These are phyloP conservation scores for Eleutherodactylus coqui DNA, from an alignment of 2,797 vertebrate genomes.

Conservation along the genomic window DNA sequence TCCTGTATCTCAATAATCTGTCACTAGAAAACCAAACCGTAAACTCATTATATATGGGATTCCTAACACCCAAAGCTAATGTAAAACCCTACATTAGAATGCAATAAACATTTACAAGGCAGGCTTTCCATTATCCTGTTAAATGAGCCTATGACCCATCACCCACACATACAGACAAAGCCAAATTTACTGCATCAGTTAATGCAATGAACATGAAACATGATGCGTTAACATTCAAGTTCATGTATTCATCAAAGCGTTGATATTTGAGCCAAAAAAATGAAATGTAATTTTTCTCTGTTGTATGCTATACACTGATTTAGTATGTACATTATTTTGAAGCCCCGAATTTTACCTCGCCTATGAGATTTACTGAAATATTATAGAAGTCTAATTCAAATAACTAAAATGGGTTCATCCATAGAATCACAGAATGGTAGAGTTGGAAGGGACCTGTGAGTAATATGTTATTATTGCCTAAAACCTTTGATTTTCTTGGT, in stretches of 20 bases:
- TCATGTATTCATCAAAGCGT: conserved; percentile 10
- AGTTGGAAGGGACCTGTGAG: too few species aligned
- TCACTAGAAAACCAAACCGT: conserved; percentile 35
- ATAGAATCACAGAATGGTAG: too few species aligned
- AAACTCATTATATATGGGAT: conserved; percentile 25
- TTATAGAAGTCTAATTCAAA: neutral
- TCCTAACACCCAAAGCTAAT: conserved; percentile 27
- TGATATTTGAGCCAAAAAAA: neutral
- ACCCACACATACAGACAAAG: conserved; percentile 28
- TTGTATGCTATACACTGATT: neutral
- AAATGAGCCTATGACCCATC: conserved; percentile 41
- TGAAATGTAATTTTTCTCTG: neutral
- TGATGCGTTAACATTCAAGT: conserved; percentile 18
- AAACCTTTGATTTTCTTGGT: too few species aligned
- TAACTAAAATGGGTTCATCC: neutral
- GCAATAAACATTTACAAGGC: conserved; percentile 57
- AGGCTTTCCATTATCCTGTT: conserved; percentile 51
- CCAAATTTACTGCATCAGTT: conserved; percentile 48
- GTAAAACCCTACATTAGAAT: conserved; percentile 47
- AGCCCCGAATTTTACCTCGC: neutral
- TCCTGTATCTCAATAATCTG: conserved; percentile 40
- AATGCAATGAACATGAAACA: conserved; percentile 50
- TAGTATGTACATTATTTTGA: too few species aligned
- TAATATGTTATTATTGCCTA: neutral
- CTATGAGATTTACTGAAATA: neutral